Evolutionary conservation across 2,797 vertebrate genomes (phyloP).

Genomic region (Cyclopterus lumpus): DNA sequence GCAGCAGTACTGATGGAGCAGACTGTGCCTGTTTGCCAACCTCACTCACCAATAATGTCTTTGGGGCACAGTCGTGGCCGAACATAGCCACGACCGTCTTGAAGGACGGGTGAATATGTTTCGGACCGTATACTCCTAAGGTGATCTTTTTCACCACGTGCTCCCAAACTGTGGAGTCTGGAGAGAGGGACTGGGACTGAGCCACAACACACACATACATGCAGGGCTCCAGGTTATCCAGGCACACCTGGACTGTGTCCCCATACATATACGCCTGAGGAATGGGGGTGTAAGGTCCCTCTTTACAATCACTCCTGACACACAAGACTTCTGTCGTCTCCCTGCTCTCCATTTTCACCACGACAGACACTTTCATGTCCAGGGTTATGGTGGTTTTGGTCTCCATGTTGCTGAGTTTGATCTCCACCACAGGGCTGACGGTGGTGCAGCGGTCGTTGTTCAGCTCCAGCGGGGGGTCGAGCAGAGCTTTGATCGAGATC

Average conservation of each 20-base stretch:
- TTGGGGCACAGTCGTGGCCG: conserved; percentile 94
- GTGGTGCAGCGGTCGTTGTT: conserved; percentile 93
- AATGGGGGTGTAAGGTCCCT: conserved; percentile 90
- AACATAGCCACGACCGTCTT: conserved; percentile 95
- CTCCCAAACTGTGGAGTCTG: conserved; percentile 92
- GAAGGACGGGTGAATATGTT: conserved; percentile 96
- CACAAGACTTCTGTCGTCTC: conserved; percentile 88
- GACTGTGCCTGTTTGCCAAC: conserved; percentile 85
- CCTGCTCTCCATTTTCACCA: conserved; percentile 89
- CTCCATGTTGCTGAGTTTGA: conserved; percentile 96
- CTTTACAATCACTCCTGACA: conserved; percentile 91
- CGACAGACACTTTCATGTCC: conserved; percentile 93
- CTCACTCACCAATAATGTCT: conserved; percentile 91
- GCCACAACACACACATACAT: conserved; percentile 93
- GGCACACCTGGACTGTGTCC: conserved; percentile 90
- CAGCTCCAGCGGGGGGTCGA: conserved; percentile 93
- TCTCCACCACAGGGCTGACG: conserved; percentile 93
- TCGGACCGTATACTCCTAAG: conserved; percentile 94
- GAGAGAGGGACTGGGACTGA: conserved; percentile 85
- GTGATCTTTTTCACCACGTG: conserved; percentile 94
- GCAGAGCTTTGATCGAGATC: conserved; percentile 93
- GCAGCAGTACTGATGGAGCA: conserved; percentile 88
- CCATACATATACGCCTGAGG: conserved; percentile 86
- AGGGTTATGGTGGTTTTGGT: conserved; percentile 88
- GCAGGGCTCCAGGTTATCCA: conserved; percentile 94